Conservation (phyloP, 2,113 vertebrate genomes). For the Bufo gargarizans region DNA sequence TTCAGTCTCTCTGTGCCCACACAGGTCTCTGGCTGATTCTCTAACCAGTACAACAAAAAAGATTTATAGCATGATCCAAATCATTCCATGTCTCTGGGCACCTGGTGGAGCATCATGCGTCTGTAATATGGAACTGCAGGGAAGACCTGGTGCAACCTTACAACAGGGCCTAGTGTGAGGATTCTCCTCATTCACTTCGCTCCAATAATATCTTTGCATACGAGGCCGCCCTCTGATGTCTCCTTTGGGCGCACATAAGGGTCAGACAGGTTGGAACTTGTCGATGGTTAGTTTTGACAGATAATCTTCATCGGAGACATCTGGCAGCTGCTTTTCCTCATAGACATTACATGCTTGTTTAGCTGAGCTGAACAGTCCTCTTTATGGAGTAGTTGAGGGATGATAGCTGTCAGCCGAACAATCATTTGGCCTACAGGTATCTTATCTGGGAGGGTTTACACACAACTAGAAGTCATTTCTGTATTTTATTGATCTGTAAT, state of each 20-base stretch:
- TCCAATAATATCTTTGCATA: too few relatives aligned
- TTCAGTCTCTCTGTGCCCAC: conserved; percentile 53
- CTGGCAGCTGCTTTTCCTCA: too few relatives aligned
- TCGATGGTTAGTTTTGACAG: too few relatives aligned
- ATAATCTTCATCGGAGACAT: too few relatives aligned
- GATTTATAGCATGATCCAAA: background rate
- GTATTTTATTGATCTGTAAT: too few relatives aligned
- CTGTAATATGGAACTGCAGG: background rate
- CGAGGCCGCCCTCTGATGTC: too few relatives aligned
- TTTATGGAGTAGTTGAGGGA: background rate
- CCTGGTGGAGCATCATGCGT: background rate
- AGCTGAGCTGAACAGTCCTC: background rate
- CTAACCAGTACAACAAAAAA: background rate
- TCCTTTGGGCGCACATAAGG: too few relatives aligned
- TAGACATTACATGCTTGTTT: too few relatives aligned
- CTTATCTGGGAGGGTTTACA: background rate
- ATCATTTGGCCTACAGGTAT: background rate
- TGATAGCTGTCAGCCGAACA: background rate
- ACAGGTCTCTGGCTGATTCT: background rate
- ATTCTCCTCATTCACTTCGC: too few relatives aligned
- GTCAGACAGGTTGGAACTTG: too few relatives aligned
- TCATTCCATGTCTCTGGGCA: background rate
- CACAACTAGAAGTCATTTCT: too few relatives aligned
- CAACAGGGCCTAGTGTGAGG: too few relatives aligned
- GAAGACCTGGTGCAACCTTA: background rate